Evolutionary conservation across 2,113 vertebrate genomes (phyloP).

Genomic region (Procapra przewalskii): DNA sequence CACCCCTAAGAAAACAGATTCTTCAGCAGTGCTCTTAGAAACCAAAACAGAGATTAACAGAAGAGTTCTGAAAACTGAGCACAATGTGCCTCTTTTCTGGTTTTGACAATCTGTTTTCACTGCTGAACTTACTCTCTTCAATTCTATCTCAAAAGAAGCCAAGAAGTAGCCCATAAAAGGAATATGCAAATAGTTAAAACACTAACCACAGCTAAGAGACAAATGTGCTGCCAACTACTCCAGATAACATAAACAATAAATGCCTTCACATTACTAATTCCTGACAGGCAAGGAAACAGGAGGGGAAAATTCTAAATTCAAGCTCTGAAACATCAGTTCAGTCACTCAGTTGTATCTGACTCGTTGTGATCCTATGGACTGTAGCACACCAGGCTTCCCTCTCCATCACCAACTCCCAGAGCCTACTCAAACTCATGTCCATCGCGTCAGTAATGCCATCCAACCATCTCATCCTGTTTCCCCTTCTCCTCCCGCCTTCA

Average conservation of each 20-base stretch:
- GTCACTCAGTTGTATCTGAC: neutral
- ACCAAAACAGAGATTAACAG: slow-evolving; percentile 26
- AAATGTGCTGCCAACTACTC: neutral
- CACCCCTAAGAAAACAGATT: slow-evolving; percentile 26
- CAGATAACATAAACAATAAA: slow-evolving; percentile 42
- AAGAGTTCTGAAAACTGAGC: slow-evolving; percentile 33
- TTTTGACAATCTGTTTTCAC: slow-evolving; percentile 45
- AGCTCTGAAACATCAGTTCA: neutral
- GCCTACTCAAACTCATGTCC: neutral
- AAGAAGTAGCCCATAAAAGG: slow-evolving; percentile 17
- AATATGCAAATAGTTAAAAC: slow-evolving; percentile 48
- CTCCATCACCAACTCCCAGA: neutral
- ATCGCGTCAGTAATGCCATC: neutral
- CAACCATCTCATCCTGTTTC: neutral
- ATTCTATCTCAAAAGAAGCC: slow-evolving; percentile 1
- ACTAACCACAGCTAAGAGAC: slow-evolving; percentile 43
- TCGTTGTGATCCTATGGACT: neutral
- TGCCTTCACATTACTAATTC: slow-evolving; percentile 6
- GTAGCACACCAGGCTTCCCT: neutral
- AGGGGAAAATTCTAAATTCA: neutral
- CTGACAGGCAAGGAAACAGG: neutral
- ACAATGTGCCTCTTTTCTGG: slow-evolving; percentile 28
- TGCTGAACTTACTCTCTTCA: slow-evolving; percentile 20
- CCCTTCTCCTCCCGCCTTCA: neutral
- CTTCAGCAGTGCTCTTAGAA: slow-evolving; percentile 19